Base-by-base conservation (phyloP, 35 echinoderm and acorn worm species). In the Strongylocentrotus purpuratus region DNA sequence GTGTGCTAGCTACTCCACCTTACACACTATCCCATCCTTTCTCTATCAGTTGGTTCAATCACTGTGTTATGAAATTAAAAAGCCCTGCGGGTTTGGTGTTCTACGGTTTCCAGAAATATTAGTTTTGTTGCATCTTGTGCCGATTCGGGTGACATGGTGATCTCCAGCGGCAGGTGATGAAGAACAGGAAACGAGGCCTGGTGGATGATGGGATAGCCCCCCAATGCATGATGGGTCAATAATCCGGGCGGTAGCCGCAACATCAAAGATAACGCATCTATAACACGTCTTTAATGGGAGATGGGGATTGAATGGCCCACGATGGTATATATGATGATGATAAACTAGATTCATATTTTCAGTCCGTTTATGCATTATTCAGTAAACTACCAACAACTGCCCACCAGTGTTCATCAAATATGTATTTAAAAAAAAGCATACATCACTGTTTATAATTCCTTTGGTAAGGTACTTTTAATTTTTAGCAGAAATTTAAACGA, bases 91-190 rank as follows among this genome's bases (percentile, higher is more conserved):
- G 46, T 25, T 17, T 9, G 90, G 46, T 33, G 87, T n/a, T 47
- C 91, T 93, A 20, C 15, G 25, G 91, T 93, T 93, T 47, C 91
- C n/a, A 93, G 91, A 93, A 93, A 93, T 93, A 93, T 93, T 93
- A 93, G 91, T 93, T 50, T 47, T 25, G 45, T 93, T 93, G 45
- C 31, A 32, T 93, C 91, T 89, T 89, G 87, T 89, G 45, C n/a
- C 18, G 87, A 46, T 89, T 89, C 41, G 33, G 46, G 17, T 58
- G 48, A 93, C 91, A 93, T 33, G 18, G n/a, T 50, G 91, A 47
- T 93, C 91, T 58, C 20, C 9, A 7, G 91, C 45, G 48, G 91
- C 91, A 89, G 87, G 87, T 93, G 91, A 48, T 13, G 91, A 31
- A 25, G 91, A 93, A 31, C 91, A 46, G 91, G 48, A 58, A 32